Evolutionary conservation across 2,797 vertebrate species (phyloP).

Genomic region (Etheostoma perlongum): DNA sequence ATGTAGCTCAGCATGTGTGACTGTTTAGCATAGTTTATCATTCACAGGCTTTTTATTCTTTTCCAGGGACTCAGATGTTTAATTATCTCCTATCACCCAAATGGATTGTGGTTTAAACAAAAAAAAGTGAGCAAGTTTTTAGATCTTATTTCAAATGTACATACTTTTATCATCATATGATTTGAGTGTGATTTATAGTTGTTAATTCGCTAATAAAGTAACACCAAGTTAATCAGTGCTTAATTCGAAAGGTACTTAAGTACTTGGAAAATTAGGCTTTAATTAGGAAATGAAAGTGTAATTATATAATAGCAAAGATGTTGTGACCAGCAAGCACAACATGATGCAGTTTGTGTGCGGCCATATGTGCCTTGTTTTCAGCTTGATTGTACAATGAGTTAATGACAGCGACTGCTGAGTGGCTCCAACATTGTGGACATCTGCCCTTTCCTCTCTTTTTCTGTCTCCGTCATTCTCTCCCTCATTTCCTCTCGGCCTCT

Average conservation of each 20-base stretch:
- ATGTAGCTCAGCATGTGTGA: slow-evolving; percentile 35
- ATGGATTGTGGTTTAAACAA: slow-evolving; percentile 10
- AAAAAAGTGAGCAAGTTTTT: slow-evolving; percentile 13
- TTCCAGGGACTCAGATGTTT: neutral
- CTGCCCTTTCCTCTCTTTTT: slow-evolving; percentile 31
- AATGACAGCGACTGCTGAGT: slow-evolving; percentile 48
- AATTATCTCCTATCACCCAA: neutral
- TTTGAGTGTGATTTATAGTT: slow-evolving; percentile 44
- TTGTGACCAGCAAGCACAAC: slow-evolving; percentile 13
- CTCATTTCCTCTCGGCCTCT: neutral
- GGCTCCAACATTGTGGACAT: slow-evolving; percentile 48
- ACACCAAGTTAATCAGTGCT: slow-evolving; percentile 36
- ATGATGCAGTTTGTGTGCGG: slow-evolving; percentile 15
- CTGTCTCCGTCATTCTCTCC: neutral
- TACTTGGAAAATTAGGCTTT: slow-evolving; percentile 43
- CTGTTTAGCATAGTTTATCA: slow-evolving; percentile 31
- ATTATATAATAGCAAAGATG: slow-evolving; percentile 38
- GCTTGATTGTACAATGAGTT: slow-evolving; percentile 26
- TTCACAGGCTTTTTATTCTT: slow-evolving; percentile 13
- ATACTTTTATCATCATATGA: slow-evolving; percentile 29
- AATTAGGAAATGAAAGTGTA: slow-evolving; percentile 54
- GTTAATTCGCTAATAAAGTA: slow-evolving; percentile 22
- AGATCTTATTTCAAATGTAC: slow-evolving; percentile 10
- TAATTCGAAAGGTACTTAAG: slow-evolving; percentile 42
- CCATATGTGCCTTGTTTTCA: slow-evolving; percentile 34